Base-by-base conservation (phyloP, 2,888 invertebrate species). In the Acanthococcus lagerstroemiae region DNA sequence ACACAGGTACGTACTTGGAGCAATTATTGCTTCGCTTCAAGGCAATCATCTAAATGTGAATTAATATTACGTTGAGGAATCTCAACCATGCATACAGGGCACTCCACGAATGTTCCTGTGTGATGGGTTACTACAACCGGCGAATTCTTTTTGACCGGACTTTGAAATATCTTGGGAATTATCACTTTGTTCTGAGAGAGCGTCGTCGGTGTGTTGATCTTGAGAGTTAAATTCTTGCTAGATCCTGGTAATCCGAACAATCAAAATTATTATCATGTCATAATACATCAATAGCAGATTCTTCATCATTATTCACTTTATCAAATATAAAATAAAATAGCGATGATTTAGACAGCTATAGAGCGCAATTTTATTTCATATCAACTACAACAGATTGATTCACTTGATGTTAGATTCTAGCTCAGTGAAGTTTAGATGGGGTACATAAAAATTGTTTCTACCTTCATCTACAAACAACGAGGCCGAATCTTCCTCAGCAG, bases 21-120 rank as follows among this genome's bases (percentile, higher is more conserved):
- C 24, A n/a, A n/a, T 63, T 37, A 24, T 52, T 52, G 21, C 50
- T 74, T 73, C 26, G 76, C 72, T 45, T 75, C 74, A 25, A 80
- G 73, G 71, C 80, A 81, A 60, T 74, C 74, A 72, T 81, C 80
- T 26, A 80, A 74, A 72, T 81, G 81, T 17, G 72, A 72, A 69
- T 81, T 80, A 24, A 81, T 77, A 69, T 77, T 74, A 7, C 70
- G 68, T 65, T 75, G 73, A n/a, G 76, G 73, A 50, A 81, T 73
- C 6, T 73, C 72, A 3, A 78, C 78, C 57, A 72, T 72, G 68
- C 80, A 81, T 0, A 80, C 78, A 17, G 80, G 80, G 71, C 81
- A 81, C 2, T 37, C 44, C 9, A 45, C n/a, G 37, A 52, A 22
- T 15, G 21, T 26, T 26, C 21, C 9, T 52, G 30, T 26, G 19